phyloP scores from a whole-genome alignment of 1,140 invertebrate genomes.

The Conus ventricosus region DNA sequence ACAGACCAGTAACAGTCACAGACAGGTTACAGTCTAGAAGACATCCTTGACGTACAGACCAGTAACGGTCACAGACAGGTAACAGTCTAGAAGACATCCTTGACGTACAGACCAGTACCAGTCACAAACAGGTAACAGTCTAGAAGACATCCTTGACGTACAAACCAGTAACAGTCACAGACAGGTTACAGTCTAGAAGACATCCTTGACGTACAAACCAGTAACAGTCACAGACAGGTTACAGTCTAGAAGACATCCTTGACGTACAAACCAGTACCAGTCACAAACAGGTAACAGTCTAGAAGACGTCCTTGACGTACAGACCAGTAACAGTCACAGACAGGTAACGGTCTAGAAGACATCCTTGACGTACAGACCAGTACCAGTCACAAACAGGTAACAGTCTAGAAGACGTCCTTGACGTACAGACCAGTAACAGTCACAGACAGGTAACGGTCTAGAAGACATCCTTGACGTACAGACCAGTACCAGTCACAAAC shows the following conservation, averaged over 20 bases:
- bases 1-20: conserved; percentile 52
- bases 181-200: conserved; percentile 51
- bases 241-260: not conserved
- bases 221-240: conserved; percentile 65
- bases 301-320: not conserved
- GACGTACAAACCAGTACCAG: not conserved
- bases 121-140: conserved; percentile 64
- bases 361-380: too few species aligned
- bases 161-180: conserved; percentile 53
- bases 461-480: not conserved
- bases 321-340: conserved; percentile 56
- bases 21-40: conserved; percentile 52
- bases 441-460: conserved; percentile 62
- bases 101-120: not conserved
- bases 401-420: not conserved
- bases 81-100: not conserved
- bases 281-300: conserved; percentile 64
- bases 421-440: conserved; percentile 30
- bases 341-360: conserved; percentile 47
- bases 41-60: too few species aligned
- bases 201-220: too few species aligned
- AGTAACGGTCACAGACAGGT: conserved; percentile 64
- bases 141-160: not conserved
- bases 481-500: conserved; percentile 57
- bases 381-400: conserved; percentile 66